phyloP scores from a whole-genome alignment of 2,113 vertebrate genomes.

The Ceratotherium simum region DNA sequence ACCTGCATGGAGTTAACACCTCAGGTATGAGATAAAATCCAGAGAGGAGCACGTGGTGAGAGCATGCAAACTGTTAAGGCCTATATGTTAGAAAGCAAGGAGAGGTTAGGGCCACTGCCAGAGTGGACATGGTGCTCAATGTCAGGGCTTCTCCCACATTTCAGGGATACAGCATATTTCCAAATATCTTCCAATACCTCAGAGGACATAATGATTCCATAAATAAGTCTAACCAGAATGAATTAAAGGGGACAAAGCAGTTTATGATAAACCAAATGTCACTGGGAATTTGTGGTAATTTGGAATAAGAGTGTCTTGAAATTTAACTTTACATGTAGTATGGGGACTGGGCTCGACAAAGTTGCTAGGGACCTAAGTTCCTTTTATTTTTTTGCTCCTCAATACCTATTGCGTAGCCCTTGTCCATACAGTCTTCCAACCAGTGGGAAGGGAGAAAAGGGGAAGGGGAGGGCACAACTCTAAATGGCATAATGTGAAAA shows the following conservation, averaged over 20 bases:
- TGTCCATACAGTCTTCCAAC: neutral
- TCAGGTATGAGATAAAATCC: neutral
- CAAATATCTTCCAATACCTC: neutral
- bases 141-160: neutral
- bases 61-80: neutral
- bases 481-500: neutral
- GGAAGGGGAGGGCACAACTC: neutral
- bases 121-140: no score
- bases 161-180: neutral
- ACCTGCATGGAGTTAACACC: neutral
- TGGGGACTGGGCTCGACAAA: neutral
- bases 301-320: neutral
- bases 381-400: neutral
- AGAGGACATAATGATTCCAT: neutral
- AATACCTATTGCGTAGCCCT: neutral
- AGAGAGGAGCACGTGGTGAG: neutral
- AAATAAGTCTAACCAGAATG: neutral
- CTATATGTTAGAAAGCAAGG: accelerated
- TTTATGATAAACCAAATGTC: neutral
- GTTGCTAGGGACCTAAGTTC: neutral
- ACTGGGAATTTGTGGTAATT: neutral
- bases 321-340: neutral
- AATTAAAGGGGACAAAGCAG: neutral
- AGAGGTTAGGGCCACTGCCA: neutral
- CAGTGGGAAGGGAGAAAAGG: neutral